Base-by-base conservation (phyloP, 37 sponge, comb jelly and placozoan genomes). In the Chondrilla cf. caribensis region DNA sequence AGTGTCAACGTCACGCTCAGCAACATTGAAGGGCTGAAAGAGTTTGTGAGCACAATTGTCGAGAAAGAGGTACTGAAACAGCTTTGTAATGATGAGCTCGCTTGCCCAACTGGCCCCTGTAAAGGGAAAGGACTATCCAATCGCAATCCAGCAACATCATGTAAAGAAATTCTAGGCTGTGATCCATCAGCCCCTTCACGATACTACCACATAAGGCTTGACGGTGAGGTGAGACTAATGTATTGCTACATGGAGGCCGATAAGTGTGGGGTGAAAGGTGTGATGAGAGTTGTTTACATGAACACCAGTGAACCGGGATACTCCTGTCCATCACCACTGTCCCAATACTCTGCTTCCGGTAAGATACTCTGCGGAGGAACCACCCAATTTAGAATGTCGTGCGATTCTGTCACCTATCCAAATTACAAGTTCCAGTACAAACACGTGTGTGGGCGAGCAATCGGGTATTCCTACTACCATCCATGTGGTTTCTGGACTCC, bases 211-310 rank as follows among this genome's bases (percentile, higher is more conserved):
- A 39, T 35, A 5, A 26, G 64, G 22, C 7, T 28, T 19, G 64
- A n/a, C 51, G 51, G 51, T 47, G 9, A 47, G 51, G 9, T 11
- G 9, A 47, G 51, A 47, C 6, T 6, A 6, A 47, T 47, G 51
- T 67, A 67, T 32, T 67, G 68, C 4, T 67, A 67, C 68, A 67
- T 67, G 68, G 68, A 67, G 2, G 68, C n/a, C 2, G 68, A 67
- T 32, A 67, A 67, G 68, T 67, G 68, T 26, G 68, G 68, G 3
- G 32, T 6, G 32, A 33, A 28, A 29, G 68, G 68, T 33, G 68
- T 67, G 2, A 67, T 67, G 68, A 26, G 35, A 29, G 68, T 67
- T 28, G 68, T 8, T 28, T 67, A 67, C 68, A 29, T 67, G 68
- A 67, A 67, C 35, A 28, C 35, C 1, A 67, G 17, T 3, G 35